Evolutionary conservation across 2,797 vertebrate species (phyloP).

Genomic region (Leontopithecus rosalia): DNA sequence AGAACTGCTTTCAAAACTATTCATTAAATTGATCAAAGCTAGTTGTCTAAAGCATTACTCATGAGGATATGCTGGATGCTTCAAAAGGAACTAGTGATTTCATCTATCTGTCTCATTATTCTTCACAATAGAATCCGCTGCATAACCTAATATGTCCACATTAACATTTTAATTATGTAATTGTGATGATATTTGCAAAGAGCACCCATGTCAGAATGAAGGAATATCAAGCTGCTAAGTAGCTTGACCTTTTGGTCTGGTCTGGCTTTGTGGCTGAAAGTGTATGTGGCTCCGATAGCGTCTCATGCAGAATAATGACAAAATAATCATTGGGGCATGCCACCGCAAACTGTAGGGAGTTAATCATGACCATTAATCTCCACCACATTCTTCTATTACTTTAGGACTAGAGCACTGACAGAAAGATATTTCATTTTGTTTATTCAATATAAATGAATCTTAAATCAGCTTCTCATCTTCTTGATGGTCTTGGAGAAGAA

Average conservation of each 20-base stretch:
- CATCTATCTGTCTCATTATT: not conserved
- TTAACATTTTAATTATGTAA: constrained; percentile 67
- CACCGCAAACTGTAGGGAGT: constrained; percentile 90
- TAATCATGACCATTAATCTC: constrained; percentile 94
- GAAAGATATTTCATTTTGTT: constrained; percentile 76
- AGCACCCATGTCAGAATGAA: constrained; percentile 60
- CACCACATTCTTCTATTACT: constrained; percentile 67
- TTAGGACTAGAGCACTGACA: constrained; percentile 62
- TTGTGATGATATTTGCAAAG: constrained; percentile 56
- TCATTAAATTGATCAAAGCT: not conserved
- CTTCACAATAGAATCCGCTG: not conserved
- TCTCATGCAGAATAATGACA: constrained; percentile 89
- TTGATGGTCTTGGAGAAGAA: not conserved
- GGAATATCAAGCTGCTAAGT: constrained; percentile 65
- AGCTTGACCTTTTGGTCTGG: constrained; percentile 66
- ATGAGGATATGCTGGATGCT: not conserved
- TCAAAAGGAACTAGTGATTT: constrained; percentile 5
- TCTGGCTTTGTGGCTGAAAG: constrained; percentile 43
- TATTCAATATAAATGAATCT: constrained; percentile 75
- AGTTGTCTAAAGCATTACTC: not conserved
- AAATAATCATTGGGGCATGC: constrained; percentile 88
- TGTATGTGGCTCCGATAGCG: constrained; percentile 77
- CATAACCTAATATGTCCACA: constrained; percentile 8
- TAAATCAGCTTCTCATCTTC: constrained; percentile 22
- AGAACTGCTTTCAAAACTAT: not conserved